These are phyloP conservation scores for Lordiphosa andalusiaca DNA, from an alignment of 2,888 invertebrate species.

Conservation along the genomic window DNA sequence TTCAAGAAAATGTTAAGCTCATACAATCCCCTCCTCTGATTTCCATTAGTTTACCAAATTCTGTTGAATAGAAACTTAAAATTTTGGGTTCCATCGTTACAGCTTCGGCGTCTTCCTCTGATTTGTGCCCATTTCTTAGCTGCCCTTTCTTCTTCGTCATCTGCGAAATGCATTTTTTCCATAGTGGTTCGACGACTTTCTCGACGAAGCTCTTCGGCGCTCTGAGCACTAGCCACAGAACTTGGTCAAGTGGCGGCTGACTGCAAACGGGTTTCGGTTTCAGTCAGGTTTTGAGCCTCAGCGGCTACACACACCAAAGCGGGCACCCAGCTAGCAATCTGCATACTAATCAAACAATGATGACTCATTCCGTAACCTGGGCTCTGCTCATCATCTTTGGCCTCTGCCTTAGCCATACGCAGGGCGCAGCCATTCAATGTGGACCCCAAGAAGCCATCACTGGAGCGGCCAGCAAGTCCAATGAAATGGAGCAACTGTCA, in stretches of 20 bases:
- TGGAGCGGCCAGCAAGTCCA: slow-evolving; percentile 11
- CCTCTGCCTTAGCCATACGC: slow-evolving; percentile 23
- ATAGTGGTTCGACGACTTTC: slow-evolving; percentile 55
- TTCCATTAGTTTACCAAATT: too few species aligned
- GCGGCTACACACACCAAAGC: slow-evolving; percentile 30
- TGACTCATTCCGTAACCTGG: slow-evolving; percentile 35
- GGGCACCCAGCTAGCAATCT: slow-evolving; percentile 2
- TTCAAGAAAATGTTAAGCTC: too few species aligned
- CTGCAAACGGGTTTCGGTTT: slow-evolving; percentile 68
- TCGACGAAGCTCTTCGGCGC: slow-evolving; percentile 26
- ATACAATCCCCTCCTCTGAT: too few species aligned
- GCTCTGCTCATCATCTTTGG: slow-evolving; percentile 16
- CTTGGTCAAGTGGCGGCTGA: slow-evolving; percentile 44
- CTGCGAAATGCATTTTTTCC: slow-evolving; percentile 26
- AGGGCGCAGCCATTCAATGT: slow-evolving; percentile 48
- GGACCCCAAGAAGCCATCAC: slow-evolving; percentile 25
- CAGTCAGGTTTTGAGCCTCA: slow-evolving; percentile 56
- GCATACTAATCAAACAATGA: slow-evolving; percentile 15
- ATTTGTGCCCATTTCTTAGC: neutral
- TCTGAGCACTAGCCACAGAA: slow-evolving; percentile 19
- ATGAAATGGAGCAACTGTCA: slow-evolving; percentile 1
- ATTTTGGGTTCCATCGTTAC: too few species aligned
- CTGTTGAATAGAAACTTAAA: too few species aligned
- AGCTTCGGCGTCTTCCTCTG: neutral
- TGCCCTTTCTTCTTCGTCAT: slow-evolving; percentile 2